Evolutionary conservation across 2,113 vertebrate genomes (phyloP).

Genomic region (Pao palembangensis): DNA sequence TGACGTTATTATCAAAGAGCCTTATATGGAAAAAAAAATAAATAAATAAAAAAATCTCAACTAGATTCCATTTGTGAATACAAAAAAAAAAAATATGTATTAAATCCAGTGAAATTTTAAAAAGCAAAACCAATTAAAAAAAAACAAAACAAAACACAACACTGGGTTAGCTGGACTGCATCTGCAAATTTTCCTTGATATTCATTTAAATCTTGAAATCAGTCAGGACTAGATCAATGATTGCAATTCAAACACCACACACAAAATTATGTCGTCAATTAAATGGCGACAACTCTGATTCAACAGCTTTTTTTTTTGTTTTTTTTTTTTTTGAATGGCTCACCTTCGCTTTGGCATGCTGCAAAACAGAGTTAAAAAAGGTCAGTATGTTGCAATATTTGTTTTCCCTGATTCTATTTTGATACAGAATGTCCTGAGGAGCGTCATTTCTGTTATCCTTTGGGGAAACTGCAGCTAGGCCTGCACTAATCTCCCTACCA

Average conservation of each 20-base stretch:
- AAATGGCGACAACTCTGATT: not conserved
- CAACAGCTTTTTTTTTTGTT: not conserved
- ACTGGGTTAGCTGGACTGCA: constrained; percentile 7
- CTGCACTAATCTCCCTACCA: too few relatives aligned
- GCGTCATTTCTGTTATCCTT: too few relatives aligned
- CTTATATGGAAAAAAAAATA: too few relatives aligned
- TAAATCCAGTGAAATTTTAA: constrained; percentile 29
- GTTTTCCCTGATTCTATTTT: not conserved
- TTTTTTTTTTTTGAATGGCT: constrained; percentile 10
- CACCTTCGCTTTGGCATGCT: constrained; percentile 45
- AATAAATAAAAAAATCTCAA: not conserved
- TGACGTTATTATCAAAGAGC: not conserved
- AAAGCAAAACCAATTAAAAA: constrained; percentile 14
- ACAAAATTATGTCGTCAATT: not conserved
- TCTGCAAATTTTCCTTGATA: constrained; percentile 28
- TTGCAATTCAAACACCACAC: not conserved
- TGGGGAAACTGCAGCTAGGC: too few relatives aligned
- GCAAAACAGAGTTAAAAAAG: not conserved
- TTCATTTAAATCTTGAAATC: not conserved
- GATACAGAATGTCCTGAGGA: too few relatives aligned
- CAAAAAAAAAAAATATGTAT: not conserved
- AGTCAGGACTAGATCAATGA: not conserved
- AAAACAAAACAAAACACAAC: not conserved
- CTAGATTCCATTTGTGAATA: not conserved
- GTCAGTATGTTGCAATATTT: not conserved